A percentile compares a stretch with the other conserved stretches of the same genome.
These are phyloP conservation scores for Mobula birostris DNA, from an alignment of 2,113 vertebrate genomes.

Conservation along the genomic window DNA sequence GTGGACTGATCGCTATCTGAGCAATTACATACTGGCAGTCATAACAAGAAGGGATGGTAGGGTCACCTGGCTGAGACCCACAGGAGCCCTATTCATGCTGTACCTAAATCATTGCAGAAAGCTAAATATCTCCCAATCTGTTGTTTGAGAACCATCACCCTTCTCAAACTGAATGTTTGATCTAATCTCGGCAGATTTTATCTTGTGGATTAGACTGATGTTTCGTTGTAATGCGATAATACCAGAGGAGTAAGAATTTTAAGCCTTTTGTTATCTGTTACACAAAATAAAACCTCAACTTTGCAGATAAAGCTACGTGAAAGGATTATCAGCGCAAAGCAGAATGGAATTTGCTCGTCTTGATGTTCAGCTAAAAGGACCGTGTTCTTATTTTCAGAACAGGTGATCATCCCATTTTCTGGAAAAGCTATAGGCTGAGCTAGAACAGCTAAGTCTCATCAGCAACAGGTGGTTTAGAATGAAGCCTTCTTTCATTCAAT, in stretches of 20 bases:
- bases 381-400: neutral
- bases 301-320: neutral
- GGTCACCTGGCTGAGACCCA: conserved; percentile 17
- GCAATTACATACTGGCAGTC: conserved; percentile 3
- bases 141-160: neutral
- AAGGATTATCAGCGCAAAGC: neutral
- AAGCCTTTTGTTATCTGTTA: neutral
- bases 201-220: conserved; percentile 12
- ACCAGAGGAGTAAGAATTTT: neutral
- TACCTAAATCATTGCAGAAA: neutral
- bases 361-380: neutral
- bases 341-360: neutral
- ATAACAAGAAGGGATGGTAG: neutral
- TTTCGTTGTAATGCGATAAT: neutral
- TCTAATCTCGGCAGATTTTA: conserved; percentile 15
- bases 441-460: neutral
- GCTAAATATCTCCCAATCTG: neutral
- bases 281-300: neutral
- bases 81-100: neutral
- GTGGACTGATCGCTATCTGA: neutral
- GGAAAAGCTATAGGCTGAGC: too few species aligned
- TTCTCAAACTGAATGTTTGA: neutral
- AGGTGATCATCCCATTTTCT: neutral
- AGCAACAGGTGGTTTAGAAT: too few species aligned
- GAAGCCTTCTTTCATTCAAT: neutral